Base-by-base conservation (phyloP, 1,140 invertebrate species). In the Drosophila dunni region DNA sequence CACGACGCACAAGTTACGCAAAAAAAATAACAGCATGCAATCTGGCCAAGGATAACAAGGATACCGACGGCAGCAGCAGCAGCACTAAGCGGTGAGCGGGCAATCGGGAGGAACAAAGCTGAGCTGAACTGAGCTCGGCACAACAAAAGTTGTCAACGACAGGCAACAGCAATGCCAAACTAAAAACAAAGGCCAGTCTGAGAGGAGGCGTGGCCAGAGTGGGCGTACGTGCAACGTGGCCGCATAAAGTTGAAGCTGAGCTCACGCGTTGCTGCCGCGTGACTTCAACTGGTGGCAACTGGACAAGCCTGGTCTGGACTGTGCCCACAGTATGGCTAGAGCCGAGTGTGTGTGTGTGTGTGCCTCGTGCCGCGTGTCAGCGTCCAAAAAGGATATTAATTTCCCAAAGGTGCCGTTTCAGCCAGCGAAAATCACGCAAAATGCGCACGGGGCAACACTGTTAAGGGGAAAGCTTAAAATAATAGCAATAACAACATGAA, bases 401-500 rank as follows among this genome's bases (percentile, higher is more conserved):
- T 91, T 91, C 89, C 89, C 89, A 89, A 91, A 91, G 89, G 89
- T 91, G 89, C 81, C 78, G 69, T 89, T 85, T 83, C 76, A 81
- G 77, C 81, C 45, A 69, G 80, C 78, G 68, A 88, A 88, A 88
- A 88, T 89, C 84, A 89, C 84, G 80, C 78, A 85, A 78, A 85
- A 81, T 81, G 53, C 67, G 58, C 48, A 68, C 50, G 62, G 46
- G 60, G 51, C 7, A 24, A 6, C 13, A 15, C 15, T 10, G 51
- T 9, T 29, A 5, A 6, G 38, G 54, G 60, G 53, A 73, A 44
- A 78, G 65, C 74, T 81, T 81, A 78, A 74, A 64, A 34, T 15
- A 60, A 44, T 50, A 75, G 54, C 73, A 82, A 70, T 45, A 75
- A 60, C 74, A 71, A 69, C 45, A 63, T 38, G 61, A 71, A 78